These are phyloP conservation scores for Maccullochella peelii DNA, from an alignment of 2,113 vertebrate genomes.

Conservation along the genomic window DNA sequence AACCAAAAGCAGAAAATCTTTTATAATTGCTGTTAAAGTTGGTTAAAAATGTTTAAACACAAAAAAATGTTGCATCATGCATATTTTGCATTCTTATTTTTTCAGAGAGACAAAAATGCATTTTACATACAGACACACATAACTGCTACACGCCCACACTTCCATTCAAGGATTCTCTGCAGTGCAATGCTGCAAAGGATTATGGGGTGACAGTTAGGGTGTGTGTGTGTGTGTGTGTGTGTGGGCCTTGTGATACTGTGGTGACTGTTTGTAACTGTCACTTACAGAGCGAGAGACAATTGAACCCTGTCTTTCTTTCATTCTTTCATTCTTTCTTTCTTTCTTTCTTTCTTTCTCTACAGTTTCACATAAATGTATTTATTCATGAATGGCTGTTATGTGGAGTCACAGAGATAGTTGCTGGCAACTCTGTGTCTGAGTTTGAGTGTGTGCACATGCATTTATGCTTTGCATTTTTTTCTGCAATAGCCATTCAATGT, in stretches of 20 bases:
- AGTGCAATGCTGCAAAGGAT: constrained; percentile 45
- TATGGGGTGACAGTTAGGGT: constrained; percentile 26
- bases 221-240: constrained; percentile 40
- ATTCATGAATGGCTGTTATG: neutral
- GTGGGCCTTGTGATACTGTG: constrained; percentile 69
- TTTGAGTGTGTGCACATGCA: neutral
- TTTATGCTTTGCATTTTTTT: too few species aligned
- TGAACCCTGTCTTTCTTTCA: constrained; percentile 20
- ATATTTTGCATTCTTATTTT: too few species aligned
- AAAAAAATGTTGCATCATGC: too few species aligned
- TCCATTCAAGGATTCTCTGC: constrained; percentile 28
- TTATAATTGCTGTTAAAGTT: too few species aligned
- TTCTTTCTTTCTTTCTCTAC: neutral
- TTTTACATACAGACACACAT: neutral
- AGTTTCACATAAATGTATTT: neutral
- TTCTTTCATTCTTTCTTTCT: neutral
- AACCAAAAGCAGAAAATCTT: too few species aligned
- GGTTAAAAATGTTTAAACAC: too few species aligned
- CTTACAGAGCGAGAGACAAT: constrained; percentile 21
- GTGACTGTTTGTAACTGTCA: constrained; percentile 72
- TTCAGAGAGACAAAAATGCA: neutral
- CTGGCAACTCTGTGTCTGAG: neutral
- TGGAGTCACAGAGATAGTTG: too few species aligned
- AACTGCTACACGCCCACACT: neutral
- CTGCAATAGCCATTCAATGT: too few species aligned